These are phyloP conservation scores for Lasioglossum morio DNA, from an alignment of 2,888 invertebrate species.

Conservation along the genomic window DNA sequence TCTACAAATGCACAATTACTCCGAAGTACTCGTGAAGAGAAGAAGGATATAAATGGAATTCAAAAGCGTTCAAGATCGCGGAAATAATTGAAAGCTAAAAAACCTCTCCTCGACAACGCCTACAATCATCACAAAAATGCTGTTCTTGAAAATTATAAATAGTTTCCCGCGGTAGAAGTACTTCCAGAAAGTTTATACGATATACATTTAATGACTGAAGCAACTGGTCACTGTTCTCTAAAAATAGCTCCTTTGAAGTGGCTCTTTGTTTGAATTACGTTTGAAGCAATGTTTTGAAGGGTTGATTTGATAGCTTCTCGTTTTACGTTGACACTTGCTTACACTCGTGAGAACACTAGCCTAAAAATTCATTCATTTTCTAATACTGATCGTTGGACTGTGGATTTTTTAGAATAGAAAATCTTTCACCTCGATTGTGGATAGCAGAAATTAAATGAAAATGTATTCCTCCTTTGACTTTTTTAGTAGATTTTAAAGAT, in stretches of 20 bases:
- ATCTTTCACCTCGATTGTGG: no score
- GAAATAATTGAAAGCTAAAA: neutral
- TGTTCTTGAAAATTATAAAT: slow-evolving; percentile 21
- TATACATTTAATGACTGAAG: slow-evolving; percentile 1
- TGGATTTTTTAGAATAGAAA: no score
- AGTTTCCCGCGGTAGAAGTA: slow-evolving; percentile 3
- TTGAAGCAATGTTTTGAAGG: slow-evolving; percentile 22
- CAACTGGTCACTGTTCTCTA: slow-evolving; percentile 8
- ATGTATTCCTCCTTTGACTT: no score
- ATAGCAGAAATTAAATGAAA: no score
- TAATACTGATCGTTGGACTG: neutral
- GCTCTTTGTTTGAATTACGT: slow-evolving; percentile 31
- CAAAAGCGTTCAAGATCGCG: neutral
- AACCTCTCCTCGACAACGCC: neutral
- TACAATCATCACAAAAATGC: neutral
- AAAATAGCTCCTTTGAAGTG: slow-evolving; percentile 48
- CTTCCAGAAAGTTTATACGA: slow-evolving; percentile 11
- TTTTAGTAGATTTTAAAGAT: no score
- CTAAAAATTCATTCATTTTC: neutral
- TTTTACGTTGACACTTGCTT: slow-evolving; percentile 1
- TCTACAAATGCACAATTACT: neutral
- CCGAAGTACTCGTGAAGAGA: neutral
- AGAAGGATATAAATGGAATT: neutral
- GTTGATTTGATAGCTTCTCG: slow-evolving; percentile 5
- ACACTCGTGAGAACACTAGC: neutral